Evolutionary conservation across 2,113 vertebrate species (phyloP), one percentile per base, ranked within the genome.

Genomic region (Anguilla japonica): DNA sequence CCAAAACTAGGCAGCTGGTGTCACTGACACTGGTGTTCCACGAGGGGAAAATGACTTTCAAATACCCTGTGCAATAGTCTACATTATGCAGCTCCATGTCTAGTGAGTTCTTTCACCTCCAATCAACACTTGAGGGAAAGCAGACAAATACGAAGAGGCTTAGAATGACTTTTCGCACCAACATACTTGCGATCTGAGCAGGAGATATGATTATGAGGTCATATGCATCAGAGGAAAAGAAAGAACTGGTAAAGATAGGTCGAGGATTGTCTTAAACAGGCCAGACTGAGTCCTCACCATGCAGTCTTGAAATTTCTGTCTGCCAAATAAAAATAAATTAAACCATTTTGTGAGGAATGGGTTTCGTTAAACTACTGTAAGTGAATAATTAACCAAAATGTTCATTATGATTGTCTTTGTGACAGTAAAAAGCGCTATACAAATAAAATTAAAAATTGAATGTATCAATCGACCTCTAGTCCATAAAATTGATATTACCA

Each of bases 361-460:
- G 43, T 79, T 82, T 50, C 82, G 40, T n/a, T 71, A 53, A 84
- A 43, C 75, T 56, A 84, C 78, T 67, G 53, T 60, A 80, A 75
- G 53, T 81, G 56, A 84, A 87, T 84, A 41, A 87, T 87, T 84
- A 82, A 87, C 86, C 67, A 57, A n/a, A 84, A 41, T 34, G 34
- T 34, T 34, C 34, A 34, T 34, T 34, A 34, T 34, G 34, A 34
- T 34, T 34, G 34, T 34, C 34, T 34, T 34, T 34, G 34, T 34
- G 34, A 34, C 34, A 34, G 34, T 34, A n/a, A n/a, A n/a, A n/a
- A n/a, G n/a, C n/a, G n/a, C n/a, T n/a, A 34, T 34, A 34, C 34
- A 34, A 34, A 34, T 34, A 34, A 34, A 34, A 34, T 34, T 34
- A 34, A 34, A 34, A 34, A 34, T 34, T 34, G 0, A 14, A 14